phyloP scores from a whole-genome alignment of 1,140 invertebrate species.

The Penaeus chinensis region DNA sequence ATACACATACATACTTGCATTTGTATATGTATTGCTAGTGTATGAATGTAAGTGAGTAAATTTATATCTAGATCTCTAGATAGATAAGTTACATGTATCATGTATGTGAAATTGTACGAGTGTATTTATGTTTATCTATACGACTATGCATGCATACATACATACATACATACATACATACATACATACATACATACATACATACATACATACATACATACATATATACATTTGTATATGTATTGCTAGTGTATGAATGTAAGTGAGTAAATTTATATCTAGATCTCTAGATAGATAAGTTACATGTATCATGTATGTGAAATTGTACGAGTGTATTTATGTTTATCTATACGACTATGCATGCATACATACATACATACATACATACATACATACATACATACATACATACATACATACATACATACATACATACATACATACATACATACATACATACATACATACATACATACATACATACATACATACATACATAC shows the following conservation, averaged over 20 bases:
- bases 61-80: neutral
- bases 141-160: constrained; percentile 38
- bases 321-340: constrained; percentile 17
- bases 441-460: neutral
- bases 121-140: constrained; percentile 35
- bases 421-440: constrained; percentile 32
- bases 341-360: constrained; percentile 31
- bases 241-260: constrained; percentile 3
- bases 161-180: constrained; percentile 41
- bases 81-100: too few species aligned
- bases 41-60: constrained; percentile 20
- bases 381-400: constrained; percentile 39
- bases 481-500: constrained; percentile 26
- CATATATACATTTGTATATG: constrained; percentile 28
- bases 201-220: constrained; percentile 37
- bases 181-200: constrained; percentile 41
- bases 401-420: constrained; percentile 34
- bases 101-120: neutral
- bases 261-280: constrained; percentile 25
- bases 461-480: constrained; percentile 4
- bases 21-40: neutral
- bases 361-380: constrained; percentile 35
- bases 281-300: neutral
- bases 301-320: constrained; percentile 14
- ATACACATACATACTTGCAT: constrained; percentile 4